These are phyloP conservation scores for Drosophila formosana DNA, from an alignment of 2,888 invertebrate genomes.

Conservation along the genomic window DNA sequence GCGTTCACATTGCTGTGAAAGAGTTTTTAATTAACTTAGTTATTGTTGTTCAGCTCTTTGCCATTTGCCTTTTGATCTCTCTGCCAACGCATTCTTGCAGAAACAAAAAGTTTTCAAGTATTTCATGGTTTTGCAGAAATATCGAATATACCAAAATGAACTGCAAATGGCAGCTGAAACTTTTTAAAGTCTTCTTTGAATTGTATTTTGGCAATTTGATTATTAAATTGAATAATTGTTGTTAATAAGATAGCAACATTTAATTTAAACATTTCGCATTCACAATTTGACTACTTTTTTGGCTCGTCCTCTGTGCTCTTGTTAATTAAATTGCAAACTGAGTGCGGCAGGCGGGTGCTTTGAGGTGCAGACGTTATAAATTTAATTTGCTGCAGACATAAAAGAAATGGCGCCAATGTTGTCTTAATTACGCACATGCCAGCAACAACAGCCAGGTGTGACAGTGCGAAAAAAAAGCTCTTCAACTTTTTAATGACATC, in stretches of 20 bases:
- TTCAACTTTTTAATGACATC: constrained; percentile 42
- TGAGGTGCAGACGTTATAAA: constrained; percentile 28
- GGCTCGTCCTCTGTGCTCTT: neutral
- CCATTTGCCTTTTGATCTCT: constrained; percentile 27
- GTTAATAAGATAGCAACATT: neutral
- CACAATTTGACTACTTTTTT: neutral
- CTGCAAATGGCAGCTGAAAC: neutral
- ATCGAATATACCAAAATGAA: neutral
- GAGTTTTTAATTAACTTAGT: constrained; percentile 72
- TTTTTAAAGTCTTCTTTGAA: neutral
- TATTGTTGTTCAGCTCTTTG: constrained; percentile 41
- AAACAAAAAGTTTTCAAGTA: constrained; percentile 20
- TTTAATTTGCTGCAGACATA: constrained; percentile 32
- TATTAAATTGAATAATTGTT: neutral
- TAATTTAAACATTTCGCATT: neutral
- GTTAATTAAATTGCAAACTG: constrained; percentile 40
- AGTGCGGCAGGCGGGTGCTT: neutral
- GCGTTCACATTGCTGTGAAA: constrained; percentile 15
- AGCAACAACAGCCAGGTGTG: constrained; percentile 27
- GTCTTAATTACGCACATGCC: constrained; percentile 52
- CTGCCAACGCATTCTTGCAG: constrained; percentile 1
- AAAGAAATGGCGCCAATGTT: constrained; percentile 25
- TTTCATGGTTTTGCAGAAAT: constrained; percentile 2
- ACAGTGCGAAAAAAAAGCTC: constrained; percentile 7
- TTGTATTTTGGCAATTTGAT: neutral